Evolutionary conservation across 2,797 vertebrate species (phyloP).

Genomic region (Ptychobarbus kaznakovi): DNA sequence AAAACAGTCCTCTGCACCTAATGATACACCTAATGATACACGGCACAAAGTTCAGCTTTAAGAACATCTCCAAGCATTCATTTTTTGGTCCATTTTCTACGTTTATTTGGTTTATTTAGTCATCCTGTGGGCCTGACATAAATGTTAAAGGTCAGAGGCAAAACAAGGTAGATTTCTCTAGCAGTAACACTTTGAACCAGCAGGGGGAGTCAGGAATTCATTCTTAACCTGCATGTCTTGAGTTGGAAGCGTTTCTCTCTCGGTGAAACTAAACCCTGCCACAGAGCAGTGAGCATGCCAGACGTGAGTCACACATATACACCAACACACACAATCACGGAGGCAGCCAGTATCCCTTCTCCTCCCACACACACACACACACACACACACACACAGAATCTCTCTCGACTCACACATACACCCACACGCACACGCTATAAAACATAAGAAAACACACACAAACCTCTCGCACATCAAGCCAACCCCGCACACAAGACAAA

Average conservation of each 20-base stretch:
- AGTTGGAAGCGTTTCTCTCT: slow-evolving; percentile 45
- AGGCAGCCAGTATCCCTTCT: slow-evolving; percentile 46
- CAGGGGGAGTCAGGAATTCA: slow-evolving; percentile 63
- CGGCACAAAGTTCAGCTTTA: not conserved
- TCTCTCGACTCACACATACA: slow-evolving; percentile 46
- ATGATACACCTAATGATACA: not conserved
- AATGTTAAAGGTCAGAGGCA: not conserved
- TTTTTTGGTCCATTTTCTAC: not conserved
- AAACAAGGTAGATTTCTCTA: not conserved
- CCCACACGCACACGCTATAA: slow-evolving; percentile 19
- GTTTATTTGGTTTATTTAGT: not conserved
- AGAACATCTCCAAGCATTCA: not conserved
- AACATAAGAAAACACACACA: slow-evolving; percentile 44
- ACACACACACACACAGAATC: slow-evolving; percentile 45
- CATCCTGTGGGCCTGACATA: not conserved
- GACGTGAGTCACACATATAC: slow-evolving; percentile 55
- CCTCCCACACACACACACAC: slow-evolving; percentile 33
- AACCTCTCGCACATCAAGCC: not conserved
- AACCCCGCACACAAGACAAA: not conserved
- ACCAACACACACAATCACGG: slow-evolving; percentile 42
- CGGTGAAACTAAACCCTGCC: slow-evolving; percentile 50
- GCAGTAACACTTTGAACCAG: slow-evolving; percentile 51
- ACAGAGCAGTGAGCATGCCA: slow-evolving; percentile 56
- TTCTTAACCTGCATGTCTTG: slow-evolving; percentile 51
- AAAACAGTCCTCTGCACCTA: not conserved